Percentiles rank a stretch among this genome's conserved stretches.
Conservation (phyloP, 2,888 invertebrate species). For the Ophonus ardosiacus region DNA sequence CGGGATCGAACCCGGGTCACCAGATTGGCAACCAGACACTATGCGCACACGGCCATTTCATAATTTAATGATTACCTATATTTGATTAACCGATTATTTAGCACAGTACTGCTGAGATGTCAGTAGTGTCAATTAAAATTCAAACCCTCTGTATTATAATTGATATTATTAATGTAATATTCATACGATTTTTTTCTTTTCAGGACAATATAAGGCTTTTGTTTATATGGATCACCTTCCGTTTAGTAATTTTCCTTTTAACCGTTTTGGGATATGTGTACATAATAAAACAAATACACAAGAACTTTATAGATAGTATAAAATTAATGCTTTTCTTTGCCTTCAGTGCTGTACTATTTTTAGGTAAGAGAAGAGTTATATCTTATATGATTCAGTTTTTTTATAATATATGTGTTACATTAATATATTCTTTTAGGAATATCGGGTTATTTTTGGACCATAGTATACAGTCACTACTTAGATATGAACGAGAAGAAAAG, state of each 20-base stretch:
- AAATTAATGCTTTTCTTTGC: background rate
- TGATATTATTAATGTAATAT: too few relatives aligned
- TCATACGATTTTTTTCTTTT: background rate
- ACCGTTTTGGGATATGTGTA: background rate
- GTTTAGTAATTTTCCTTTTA: background rate
- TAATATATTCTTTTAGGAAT: background rate
- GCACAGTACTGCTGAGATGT: too few relatives aligned
- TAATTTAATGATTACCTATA: too few relatives aligned
- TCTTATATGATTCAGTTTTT: background rate
- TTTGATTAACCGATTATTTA: too few relatives aligned
- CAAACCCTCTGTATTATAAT: background rate
- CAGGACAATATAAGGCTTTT: background rate
- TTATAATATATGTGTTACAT: background rate
- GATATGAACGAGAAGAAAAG: conserved; percentile 10
- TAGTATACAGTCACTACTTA: background rate
- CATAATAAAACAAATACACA: background rate
- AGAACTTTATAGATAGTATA: background rate
- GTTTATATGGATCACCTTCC: background rate
- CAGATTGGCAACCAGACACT: too few relatives aligned
- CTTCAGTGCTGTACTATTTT: background rate
- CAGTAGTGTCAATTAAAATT: too few relatives aligned
- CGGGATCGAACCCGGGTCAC: too few relatives aligned
- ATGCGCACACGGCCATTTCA: too few relatives aligned
- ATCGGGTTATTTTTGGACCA: conserved; percentile 10
- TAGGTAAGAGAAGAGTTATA: background rate